Conservation (phyloP, 2,113 vertebrate species). For the Fulmarus glacialis region DNA sequence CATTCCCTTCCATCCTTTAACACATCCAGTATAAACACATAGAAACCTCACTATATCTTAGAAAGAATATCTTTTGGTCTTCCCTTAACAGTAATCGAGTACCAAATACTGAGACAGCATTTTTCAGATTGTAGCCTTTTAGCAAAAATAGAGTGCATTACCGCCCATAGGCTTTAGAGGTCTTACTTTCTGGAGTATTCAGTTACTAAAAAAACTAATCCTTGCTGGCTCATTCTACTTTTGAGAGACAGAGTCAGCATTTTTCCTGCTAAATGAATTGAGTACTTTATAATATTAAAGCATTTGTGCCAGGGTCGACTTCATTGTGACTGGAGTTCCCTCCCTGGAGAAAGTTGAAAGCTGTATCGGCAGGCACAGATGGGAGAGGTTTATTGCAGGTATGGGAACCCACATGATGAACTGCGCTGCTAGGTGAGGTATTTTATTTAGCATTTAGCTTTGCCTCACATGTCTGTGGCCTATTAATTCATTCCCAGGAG, state of each 20-base stretch:
- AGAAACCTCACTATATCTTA: neutral
- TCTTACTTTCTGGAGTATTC: neutral
- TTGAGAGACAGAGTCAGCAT: neutral
- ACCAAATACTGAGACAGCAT: neutral
- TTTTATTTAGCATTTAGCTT: slow-evolving; percentile 40
- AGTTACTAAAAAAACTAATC: neutral
- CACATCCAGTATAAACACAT: neutral
- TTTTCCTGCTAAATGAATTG: neutral
- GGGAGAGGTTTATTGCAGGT: slow-evolving; percentile 41
- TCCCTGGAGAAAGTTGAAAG: neutral
- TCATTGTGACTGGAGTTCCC: neutral
- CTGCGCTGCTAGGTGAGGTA: neutral
- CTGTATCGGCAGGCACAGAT: slow-evolving; percentile 8
- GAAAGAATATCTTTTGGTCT: neutral
- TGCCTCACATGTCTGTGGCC: neutral
- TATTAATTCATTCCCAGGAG: slow-evolving; percentile 29
- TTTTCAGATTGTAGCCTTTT: neutral
- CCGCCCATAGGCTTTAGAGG: neutral
- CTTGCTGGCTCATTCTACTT: neutral
- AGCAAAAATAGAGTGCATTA: neutral
- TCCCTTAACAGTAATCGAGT: neutral
- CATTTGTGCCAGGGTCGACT: neutral
- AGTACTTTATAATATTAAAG: neutral
- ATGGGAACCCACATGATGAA: slow-evolving; percentile 6
- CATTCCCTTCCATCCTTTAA: neutral